Evolutionary conservation across 2,888 invertebrate genomes (phyloP).

Genomic region (Allolobophora icterica): DNA sequence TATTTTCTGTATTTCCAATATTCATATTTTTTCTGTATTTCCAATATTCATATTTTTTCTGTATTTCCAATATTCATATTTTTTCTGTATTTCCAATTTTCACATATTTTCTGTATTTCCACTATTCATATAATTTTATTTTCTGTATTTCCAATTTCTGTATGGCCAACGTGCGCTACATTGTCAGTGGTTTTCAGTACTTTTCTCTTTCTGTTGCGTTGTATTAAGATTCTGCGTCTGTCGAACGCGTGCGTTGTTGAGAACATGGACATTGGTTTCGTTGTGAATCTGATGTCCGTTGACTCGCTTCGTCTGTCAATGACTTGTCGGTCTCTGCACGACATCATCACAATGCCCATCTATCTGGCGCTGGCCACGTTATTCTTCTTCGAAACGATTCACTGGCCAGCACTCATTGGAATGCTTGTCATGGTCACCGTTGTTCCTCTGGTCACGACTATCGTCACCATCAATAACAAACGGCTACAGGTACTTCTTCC

Average conservation of each 20-base stretch:
- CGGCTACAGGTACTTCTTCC: constrained; percentile 38
- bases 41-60: no score
- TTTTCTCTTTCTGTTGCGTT: not conserved
- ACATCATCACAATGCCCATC: constrained; percentile 41
- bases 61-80: no score
- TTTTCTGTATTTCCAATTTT: no score
- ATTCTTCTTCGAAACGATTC: constrained; percentile 64
- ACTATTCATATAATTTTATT: no score
- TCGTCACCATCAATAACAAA: constrained; percentile 69
- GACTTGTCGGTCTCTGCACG: constrained; percentile 35
- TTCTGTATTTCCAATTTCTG: no score
- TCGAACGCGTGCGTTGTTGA: constrained; percentile 32
- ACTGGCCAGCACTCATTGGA: constrained; percentile 83
- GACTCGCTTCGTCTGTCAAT: constrained; percentile 74
- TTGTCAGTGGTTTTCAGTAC: no score
- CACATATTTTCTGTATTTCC: no score
- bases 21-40: no score
- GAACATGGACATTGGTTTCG: constrained; percentile 74
- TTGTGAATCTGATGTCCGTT: constrained; percentile 89
- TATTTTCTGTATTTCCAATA: no score
- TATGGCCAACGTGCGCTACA: no score
- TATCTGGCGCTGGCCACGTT: constrained; percentile 51
- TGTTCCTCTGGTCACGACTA: constrained; percentile 79
- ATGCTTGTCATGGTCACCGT: constrained; percentile 83
- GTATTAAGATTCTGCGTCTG: constrained; percentile 31